Evolutionary conservation across 2,797 vertebrate genomes (phyloP).

Genomic region (Sebastes nivosus): DNA sequence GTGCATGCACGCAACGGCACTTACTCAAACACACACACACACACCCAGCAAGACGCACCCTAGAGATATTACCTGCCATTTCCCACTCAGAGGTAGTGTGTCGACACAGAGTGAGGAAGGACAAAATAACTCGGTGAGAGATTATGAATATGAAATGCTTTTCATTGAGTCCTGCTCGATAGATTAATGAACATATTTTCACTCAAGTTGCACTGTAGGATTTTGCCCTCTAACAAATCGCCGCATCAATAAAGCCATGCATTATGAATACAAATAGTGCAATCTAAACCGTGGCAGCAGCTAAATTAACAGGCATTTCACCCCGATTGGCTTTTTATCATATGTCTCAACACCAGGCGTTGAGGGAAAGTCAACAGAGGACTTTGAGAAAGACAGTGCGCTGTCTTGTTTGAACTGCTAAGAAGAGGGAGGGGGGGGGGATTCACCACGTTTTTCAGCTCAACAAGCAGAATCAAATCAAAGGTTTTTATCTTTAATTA

Average conservation of each 20-base stretch:
- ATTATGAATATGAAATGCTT: constrained; percentile 78
- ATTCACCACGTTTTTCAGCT: constrained; percentile 61
- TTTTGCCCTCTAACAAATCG: constrained; percentile 80
- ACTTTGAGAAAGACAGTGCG: constrained; percentile 46
- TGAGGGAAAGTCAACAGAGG: constrained; percentile 69
- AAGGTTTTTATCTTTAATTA: constrained; percentile 81
- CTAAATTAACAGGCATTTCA: constrained; percentile 78
- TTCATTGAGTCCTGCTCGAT: constrained; percentile 67
- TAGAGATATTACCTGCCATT: constrained; percentile 73
- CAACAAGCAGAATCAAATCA: constrained; percentile 74
- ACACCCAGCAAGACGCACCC: constrained; percentile 50
- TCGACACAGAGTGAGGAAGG: constrained; percentile 50
- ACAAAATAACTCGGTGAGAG: constrained; percentile 64
- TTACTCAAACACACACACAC: constrained; percentile 26
- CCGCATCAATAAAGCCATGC: constrained; percentile 75
- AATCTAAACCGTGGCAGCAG: constrained; percentile 71
- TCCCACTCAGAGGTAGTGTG: constrained; percentile 58
- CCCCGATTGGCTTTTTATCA: constrained; percentile 76
- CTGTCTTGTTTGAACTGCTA: constrained; percentile 36
- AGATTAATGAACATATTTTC: constrained; percentile 81
- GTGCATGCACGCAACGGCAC: constrained; percentile 51
- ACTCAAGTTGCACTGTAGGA: constrained; percentile 71
- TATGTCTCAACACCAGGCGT: constrained; percentile 55
- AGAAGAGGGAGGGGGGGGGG: neutral
- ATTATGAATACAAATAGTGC: constrained; percentile 77